Percentiles rank a stretch among this genome's conserved stretches.
These are phyloP conservation scores for Drosophila serrata DNA, from an alignment of 1,140 invertebrate genomes.

Conservation along the genomic window DNA sequence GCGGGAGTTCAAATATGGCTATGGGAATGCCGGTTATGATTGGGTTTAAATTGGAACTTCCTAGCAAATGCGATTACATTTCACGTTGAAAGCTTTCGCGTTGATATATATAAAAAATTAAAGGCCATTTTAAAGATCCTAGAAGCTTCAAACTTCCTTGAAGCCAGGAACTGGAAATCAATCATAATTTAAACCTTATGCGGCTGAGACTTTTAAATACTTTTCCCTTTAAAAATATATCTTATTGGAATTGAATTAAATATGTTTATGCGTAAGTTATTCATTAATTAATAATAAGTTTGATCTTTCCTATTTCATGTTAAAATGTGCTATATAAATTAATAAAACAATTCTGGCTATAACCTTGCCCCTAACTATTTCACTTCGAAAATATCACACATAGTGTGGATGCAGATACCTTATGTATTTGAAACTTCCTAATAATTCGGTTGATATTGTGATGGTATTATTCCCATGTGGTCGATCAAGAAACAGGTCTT, in stretches of 20 bases:
- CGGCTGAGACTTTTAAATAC: not conserved
- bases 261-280: not conserved
- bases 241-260: not conserved
- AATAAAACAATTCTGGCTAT: too few species aligned
- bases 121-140: too few species aligned
- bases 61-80: not conserved
- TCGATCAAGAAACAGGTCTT: not conserved
- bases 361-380: too few species aligned
- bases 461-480: not conserved
- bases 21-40: not conserved
- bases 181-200: not conserved
- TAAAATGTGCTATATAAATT: not conserved
- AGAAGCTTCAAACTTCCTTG: too few species aligned
- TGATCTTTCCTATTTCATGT: not conserved
- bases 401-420: not conserved
- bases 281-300: not conserved
- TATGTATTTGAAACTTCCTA: not conserved
- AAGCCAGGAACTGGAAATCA: not conserved
- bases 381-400: too few species aligned
- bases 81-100: not conserved
- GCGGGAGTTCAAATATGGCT: conserved; percentile 10
- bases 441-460: not conserved
- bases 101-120: too few species aligned
- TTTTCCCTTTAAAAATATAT: not conserved
- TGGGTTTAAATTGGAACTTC: not conserved